A percentile compares a stretch with the other conserved stretches of the same genome.
These are phyloP conservation scores for Silurus glanis DNA, from an alignment of 2,113 vertebrate species.

Conservation along the genomic window DNA sequence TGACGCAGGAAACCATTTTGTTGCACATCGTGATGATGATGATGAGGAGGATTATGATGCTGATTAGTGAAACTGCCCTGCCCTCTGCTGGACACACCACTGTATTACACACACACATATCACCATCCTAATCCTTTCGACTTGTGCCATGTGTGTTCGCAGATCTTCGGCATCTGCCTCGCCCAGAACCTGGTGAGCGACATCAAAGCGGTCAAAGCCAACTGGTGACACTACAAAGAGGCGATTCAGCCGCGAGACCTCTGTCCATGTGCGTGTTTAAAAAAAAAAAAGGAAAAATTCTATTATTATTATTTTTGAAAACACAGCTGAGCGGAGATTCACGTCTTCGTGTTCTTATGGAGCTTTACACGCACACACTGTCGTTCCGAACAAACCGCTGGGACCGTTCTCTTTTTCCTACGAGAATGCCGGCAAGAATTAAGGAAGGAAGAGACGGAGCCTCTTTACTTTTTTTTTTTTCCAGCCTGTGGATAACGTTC, in stretches of 20 bases:
- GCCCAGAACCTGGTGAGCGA: constrained; percentile 88
- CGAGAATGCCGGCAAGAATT: not conserved
- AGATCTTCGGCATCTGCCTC: constrained; percentile 90
- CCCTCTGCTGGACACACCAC: constrained; percentile 61
- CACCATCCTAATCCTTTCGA: not conserved
- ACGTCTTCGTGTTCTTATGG: not conserved
- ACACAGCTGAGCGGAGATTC: constrained; percentile 48
- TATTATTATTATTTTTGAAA: constrained; percentile 21
- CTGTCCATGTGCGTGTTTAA: not conserved
- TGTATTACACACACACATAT: not conserved
- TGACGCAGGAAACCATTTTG: not conserved
- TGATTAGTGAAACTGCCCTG: constrained; percentile 35
- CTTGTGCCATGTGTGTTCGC: not conserved
- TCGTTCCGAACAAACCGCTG: not conserved
- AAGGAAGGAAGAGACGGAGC: not conserved
- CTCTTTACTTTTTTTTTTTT: not conserved
- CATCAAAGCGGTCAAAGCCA: constrained; percentile 86
- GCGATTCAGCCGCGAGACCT: constrained; percentile 25
- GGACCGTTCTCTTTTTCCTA: not conserved
- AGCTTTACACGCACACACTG: constrained; percentile 18
- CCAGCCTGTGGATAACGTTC: constrained; percentile 25
- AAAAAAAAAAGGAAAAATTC: not conserved
- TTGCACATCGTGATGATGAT: not conserved
- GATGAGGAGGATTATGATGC: not conserved
- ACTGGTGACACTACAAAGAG: constrained; percentile 77